Evolutionary conservation across 2,888 invertebrate genomes (phyloP).

Genomic region (Spicauda simplicius): DNA sequence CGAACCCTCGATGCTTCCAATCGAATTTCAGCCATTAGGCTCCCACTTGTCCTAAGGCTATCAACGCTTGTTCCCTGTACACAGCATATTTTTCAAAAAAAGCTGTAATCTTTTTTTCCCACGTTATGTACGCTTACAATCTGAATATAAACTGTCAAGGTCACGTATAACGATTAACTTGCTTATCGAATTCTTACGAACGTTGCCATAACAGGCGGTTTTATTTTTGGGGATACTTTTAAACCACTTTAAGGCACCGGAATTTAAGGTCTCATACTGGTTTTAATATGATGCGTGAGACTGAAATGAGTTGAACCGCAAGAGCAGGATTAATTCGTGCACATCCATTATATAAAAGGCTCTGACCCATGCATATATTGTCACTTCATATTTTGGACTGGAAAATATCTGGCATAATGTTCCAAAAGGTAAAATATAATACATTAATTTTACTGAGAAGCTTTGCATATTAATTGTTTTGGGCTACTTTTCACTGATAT

Average conservation of each 20-base stretch:
- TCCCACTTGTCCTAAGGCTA: no score
- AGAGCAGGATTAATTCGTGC: constrained; percentile 46
- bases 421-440: constrained; percentile 49
- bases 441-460: no score
- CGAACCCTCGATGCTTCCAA: no score
- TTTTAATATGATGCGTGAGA: constrained; percentile 48
- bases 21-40: no score
- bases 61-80: no score
- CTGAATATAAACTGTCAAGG: constrained; percentile 11
- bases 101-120: no score
- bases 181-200: constrained; percentile 31
- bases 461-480: no score
- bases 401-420: constrained; percentile 49
- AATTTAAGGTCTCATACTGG: constrained; percentile 62
- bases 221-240: constrained; percentile 23
- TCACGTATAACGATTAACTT: constrained; percentile 9
- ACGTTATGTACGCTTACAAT: no score
- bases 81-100: no score
- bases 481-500: no score
- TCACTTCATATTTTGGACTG: constrained; percentile 50
- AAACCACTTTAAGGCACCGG: constrained; percentile 49
- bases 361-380: constrained; percentile 46
- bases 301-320: constrained; percentile 43
- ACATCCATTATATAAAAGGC: constrained; percentile 57
- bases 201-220: constrained; percentile 10